Base-by-base conservation (phyloP, 2,888 invertebrate species). In the Sminthurides aquaticus region DNA sequence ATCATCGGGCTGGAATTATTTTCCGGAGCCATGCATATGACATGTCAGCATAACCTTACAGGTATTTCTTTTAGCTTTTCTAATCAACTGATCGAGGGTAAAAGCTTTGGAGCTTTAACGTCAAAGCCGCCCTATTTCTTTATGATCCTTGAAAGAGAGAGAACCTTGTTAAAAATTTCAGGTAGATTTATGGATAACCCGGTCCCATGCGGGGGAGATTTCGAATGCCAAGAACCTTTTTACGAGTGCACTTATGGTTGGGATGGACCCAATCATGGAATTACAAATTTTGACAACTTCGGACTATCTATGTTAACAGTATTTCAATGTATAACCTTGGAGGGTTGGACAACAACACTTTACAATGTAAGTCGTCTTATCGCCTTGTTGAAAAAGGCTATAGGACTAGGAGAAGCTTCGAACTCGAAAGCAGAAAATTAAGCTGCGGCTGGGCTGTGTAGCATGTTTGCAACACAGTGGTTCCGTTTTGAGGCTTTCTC, bases 251-350 rank as follows among this genome's bases (percentile, higher is more conserved):
- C 73, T 18, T 74, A 71, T 3, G 75, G 74, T 29, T 79, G 79
- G 78, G 77, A 77, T 65, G 81, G 81, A 11, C 81, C 81, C n/a
- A 80, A 81, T 70, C 79, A 80, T 69, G 85, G 85, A 60, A 85
- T 85, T 72, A 84, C 84, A 20, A 85, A 84, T 76, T 85, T 85
- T 77, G 85, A 85, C 77, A 84, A 85, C 77, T 82, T 85, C 76
- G 84, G 83, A 58, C 79, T 85, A 34, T 82, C 84, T 67, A 85
- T 85, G 84, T 78, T 85, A 66, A 85, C 85, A 27, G 85, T 85
- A 64, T 85, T 85, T 77, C 84, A 79, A 70, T 85, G 84, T 75
- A 81, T 85, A 49, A 84, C 84, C n/a, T 80, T 84, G 76, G 84
- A 85, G 77, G 84, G 84, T n/a, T 85, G 84, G 84, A 84, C 84